phyloP scores from a whole-genome alignment of 35 echinoderm and acorn worm genomes.

The Apostichopus japonicus region DNA sequence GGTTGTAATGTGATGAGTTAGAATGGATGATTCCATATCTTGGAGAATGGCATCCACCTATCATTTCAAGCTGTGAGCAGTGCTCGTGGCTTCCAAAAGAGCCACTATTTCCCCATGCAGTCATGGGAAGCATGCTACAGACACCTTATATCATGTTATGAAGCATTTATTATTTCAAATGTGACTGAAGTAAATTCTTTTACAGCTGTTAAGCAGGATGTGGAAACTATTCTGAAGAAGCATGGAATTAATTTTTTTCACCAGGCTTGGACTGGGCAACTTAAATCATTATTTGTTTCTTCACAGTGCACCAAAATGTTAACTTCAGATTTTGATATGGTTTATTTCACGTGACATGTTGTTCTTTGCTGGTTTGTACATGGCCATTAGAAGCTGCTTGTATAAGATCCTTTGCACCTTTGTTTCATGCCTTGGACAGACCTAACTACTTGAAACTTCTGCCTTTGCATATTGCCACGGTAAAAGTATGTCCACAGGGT shows the following conservation, averaged over 20 bases:
- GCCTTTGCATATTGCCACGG: conserved; percentile 39
- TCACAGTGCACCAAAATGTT: not conserved
- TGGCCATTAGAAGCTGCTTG: conserved; percentile 1
- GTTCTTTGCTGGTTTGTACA: conserved; percentile 35
- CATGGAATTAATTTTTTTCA: not conserved
- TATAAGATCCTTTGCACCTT: not conserved
- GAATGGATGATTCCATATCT: conserved; percentile 56
- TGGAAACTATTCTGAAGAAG: not conserved
- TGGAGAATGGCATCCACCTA: conserved; percentile 56
- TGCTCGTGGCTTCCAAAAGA: conserved; percentile 49
- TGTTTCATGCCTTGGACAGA: conserved; percentile 64
- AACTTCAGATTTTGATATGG: conserved; percentile 39
- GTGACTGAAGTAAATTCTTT: too few species aligned
- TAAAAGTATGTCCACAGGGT: conserved; percentile 40
- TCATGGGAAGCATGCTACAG: conserved; percentile 59
- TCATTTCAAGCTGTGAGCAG: conserved; percentile 39
- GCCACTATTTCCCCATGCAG: conserved; percentile 43
- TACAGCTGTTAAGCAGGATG: too few species aligned
- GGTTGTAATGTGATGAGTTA: conserved; percentile 49
- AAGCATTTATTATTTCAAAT: not conserved
- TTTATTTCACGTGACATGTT: conserved; percentile 55
- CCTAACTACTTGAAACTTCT: conserved; percentile 57
- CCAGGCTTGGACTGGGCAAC: not conserved
- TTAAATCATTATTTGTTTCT: not conserved
- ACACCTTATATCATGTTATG: not conserved